Evolutionary conservation across 2,113 vertebrate species (phyloP).

Genomic region (Leptocoma aspasia): DNA sequence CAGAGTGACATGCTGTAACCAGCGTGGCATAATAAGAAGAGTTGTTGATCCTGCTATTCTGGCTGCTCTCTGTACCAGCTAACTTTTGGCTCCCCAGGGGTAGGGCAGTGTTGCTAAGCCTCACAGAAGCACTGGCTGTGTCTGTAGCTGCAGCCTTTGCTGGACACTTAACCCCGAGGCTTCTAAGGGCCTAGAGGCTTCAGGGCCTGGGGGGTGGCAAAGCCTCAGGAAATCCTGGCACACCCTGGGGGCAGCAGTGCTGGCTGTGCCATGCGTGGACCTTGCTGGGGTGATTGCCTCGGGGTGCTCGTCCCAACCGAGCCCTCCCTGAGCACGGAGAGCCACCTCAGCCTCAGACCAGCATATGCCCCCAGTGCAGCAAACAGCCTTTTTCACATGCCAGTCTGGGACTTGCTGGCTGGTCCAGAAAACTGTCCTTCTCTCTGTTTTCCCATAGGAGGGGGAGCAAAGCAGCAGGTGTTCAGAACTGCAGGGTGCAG

Average conservation of each 20-base stretch:
- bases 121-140: not conserved
- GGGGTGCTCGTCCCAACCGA: accelerated
- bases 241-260: not conserved
- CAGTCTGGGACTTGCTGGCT: accelerated
- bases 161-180: not conserved
- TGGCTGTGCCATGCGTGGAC: accelerated
- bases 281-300: not conserved
- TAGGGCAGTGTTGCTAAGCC: not conserved
- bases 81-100: not conserved
- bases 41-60: slow-evolving; percentile 4
- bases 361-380: not conserved
- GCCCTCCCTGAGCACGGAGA: accelerated
- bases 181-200: not conserved
- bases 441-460: not conserved
- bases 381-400: not conserved
- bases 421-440: too few species aligned
- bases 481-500: not conserved
- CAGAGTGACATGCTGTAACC: slow-evolving; percentile 50
- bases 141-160: not conserved
- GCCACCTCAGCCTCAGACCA: not conserved
- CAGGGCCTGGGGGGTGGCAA: not conserved
- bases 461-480: not conserved
- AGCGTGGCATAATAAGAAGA: slow-evolving; percentile 30
- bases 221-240: not conserved
- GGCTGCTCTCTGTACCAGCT: not conserved